These are phyloP conservation scores for Leucoraja ocellata DNA, from an alignment of 2,797 vertebrate species.

Conservation along the genomic window DNA sequence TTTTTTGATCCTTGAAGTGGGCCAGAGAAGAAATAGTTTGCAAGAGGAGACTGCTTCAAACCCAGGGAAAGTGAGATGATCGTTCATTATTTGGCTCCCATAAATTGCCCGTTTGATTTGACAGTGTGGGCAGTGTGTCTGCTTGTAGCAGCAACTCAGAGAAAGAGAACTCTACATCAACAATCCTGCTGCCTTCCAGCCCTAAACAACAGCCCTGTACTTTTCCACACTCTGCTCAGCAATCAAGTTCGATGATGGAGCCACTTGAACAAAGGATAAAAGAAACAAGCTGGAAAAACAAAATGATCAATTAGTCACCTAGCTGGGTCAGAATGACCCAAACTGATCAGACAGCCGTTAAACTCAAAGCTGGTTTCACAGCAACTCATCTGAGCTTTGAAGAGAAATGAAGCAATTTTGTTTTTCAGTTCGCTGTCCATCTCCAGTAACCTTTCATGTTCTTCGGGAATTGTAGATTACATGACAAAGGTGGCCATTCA, in stretches of 20 bases:
- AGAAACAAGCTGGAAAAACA: not conserved
- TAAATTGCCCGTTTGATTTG: not conserved
- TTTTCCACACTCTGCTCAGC: not conserved
- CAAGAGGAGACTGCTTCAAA: not conserved
- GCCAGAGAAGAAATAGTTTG: not conserved
- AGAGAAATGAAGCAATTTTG: not conserved
- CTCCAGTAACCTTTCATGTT: not conserved
- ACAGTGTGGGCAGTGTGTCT: not conserved
- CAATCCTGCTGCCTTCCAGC: not conserved
- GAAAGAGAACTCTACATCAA: not conserved
- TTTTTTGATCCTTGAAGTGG: not conserved
- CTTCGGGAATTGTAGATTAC: too few species aligned
- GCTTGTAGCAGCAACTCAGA: not conserved
- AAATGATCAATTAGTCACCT: not conserved
- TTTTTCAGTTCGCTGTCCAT: not conserved
- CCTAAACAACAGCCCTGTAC: not conserved
- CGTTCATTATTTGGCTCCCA: not conserved
- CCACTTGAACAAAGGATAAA: not conserved
- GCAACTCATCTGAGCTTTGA: not conserved
- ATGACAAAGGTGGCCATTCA: too few species aligned
- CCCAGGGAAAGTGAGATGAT: not conserved
- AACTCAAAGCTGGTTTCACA: not conserved
- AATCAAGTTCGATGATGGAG: not conserved
- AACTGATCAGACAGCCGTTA: slow-evolving; percentile 3
- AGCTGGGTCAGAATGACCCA: not conserved